phyloP scores from a whole-genome alignment of 1,140 invertebrate species.

The Trichoplusia ni region DNA sequence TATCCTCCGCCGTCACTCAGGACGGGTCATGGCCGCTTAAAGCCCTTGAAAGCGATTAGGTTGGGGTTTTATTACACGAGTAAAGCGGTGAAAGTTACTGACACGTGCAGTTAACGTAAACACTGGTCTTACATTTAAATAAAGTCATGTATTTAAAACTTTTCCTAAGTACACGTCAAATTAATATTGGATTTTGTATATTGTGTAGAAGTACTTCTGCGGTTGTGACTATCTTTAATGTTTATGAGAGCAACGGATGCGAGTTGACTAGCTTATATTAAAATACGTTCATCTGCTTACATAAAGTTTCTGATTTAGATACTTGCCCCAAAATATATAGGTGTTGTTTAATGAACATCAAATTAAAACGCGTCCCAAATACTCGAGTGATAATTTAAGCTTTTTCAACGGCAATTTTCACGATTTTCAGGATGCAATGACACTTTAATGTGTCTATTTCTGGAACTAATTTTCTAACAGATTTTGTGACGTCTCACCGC shows the following conservation, averaged over 20 bases:
- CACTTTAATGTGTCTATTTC: constrained; percentile 28
- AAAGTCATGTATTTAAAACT: constrained; percentile 25
- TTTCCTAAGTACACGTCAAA: neutral
- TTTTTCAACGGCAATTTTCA: neutral
- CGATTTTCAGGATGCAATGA: constrained; percentile 7
- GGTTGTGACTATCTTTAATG: neutral
- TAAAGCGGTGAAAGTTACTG: constrained; percentile 48
- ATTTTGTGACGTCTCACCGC: constrained; percentile 1
- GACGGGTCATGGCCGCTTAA: constrained; percentile 79
- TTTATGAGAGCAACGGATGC: neutral
- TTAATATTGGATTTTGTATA: constrained; percentile 5
- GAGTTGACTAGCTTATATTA: neutral
- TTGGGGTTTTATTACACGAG: constrained; percentile 57
- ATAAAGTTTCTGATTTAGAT: too few relatives aligned
- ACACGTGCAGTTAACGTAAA: constrained; percentile 30
- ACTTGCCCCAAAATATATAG: neutral
- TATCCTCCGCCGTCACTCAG: constrained; percentile 45
- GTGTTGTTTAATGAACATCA: neutral
- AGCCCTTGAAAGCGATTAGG: constrained; percentile 75
- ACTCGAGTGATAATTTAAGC: neutral
- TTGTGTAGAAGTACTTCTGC: neutral
- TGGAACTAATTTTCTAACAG: constrained; percentile 16
- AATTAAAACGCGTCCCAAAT: neutral
- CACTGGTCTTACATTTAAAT: constrained; percentile 21
- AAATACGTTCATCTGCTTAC: too few relatives aligned